Percentiles rank a stretch among this genome's conserved stretches.
These are phyloP conservation scores for Spongia lamella DNA, from an alignment of 37 sponge, comb jelly and placozoan genomes.

Conservation along the genomic window DNA sequence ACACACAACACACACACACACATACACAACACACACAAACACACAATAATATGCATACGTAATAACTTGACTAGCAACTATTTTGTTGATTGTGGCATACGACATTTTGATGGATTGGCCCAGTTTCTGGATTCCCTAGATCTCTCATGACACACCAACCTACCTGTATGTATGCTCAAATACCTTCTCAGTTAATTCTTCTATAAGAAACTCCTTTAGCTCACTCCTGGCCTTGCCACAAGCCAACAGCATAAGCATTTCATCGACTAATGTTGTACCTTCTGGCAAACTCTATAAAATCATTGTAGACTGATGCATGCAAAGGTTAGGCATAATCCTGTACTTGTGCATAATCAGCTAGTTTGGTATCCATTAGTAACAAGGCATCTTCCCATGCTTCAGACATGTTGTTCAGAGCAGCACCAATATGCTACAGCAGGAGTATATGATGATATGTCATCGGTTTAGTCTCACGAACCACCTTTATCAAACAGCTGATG, in stretches of 20 bases:
- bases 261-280: constrained; percentile 56
- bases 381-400: constrained; percentile 79
- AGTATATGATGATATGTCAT: background rate
- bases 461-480: no score
- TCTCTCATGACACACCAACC: background rate
- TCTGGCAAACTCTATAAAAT: constrained; percentile 48
- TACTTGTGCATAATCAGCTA: constrained; percentile 58
- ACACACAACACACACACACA: no score
- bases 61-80: background rate
- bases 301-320: background rate
- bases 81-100: constrained; percentile 54
- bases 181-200: constrained; percentile 59
- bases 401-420: constrained; percentile 41
- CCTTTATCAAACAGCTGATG: constrained; percentile 7
- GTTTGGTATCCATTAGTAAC: constrained; percentile 59
- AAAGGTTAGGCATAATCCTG: background rate
- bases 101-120: constrained; percentile 65
- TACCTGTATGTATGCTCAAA: background rate
- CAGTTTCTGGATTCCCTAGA: constrained; percentile 72
- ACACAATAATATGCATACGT: background rate
- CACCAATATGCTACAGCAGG: constrained; percentile 44
- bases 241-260: constrained; percentile 64
- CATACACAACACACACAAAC: no score
- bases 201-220: constrained; percentile 42
- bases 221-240: constrained; percentile 66